phyloP scores from a whole-genome alignment of 2,797 vertebrate species.

The Crax fasciolata region DNA sequence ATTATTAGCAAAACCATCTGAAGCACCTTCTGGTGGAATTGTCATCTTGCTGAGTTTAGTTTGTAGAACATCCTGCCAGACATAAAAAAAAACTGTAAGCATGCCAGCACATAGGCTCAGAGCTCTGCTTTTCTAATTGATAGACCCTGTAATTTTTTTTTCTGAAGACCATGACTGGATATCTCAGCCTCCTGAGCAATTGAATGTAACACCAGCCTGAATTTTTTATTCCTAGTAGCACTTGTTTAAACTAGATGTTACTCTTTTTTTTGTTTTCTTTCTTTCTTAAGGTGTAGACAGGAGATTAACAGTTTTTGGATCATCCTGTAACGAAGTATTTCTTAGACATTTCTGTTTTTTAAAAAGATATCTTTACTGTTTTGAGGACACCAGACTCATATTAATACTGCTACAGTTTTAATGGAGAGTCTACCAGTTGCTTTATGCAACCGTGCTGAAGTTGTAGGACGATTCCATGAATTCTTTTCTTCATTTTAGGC shows the following conservation, averaged over 20 bases:
- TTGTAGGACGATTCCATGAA: not conserved
- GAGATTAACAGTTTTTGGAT: constrained; percentile 51
- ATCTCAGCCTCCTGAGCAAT: not conserved
- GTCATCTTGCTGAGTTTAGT: constrained; percentile 83
- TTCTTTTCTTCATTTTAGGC: not conserved
- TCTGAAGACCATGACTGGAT: constrained; percentile 38
- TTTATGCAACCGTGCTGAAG: not conserved
- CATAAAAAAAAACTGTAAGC: constrained; percentile 68
- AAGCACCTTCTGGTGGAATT: constrained; percentile 84
- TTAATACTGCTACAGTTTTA: not conserved
- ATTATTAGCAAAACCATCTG: constrained; percentile 86
- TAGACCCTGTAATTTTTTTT: constrained; percentile 46
- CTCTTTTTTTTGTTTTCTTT: not conserved
- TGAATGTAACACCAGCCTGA: not conserved
- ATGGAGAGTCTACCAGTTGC: not conserved
- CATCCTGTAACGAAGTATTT: constrained; percentile 34
- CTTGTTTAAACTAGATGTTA: constrained; percentile 57
- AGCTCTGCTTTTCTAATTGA: constrained; percentile 57
- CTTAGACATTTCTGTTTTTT: not conserved
- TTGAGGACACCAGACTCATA: not conserved
- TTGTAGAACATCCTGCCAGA: constrained; percentile 82
- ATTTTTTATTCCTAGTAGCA: constrained; percentile 2
- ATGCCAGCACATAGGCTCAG: constrained; percentile 73
- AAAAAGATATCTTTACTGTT: not conserved
- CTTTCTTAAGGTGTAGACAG: constrained; percentile 47